Evolutionary conservation across 2,888 invertebrate genomes (phyloP).

Genomic region (Drosophila recens): DNA sequence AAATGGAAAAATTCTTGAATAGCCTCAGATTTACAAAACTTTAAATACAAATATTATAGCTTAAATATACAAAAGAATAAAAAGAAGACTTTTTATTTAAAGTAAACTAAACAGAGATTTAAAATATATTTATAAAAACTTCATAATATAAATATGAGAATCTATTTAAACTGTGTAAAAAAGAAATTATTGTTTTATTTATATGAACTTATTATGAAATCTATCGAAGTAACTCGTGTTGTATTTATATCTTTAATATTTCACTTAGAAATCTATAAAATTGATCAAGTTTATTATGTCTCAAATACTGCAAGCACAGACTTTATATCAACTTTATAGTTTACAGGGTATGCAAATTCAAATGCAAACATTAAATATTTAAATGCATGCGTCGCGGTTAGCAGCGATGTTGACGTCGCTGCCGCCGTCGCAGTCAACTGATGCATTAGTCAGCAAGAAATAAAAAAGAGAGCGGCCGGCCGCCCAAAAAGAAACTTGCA

Average conservation of each 20-base stretch:
- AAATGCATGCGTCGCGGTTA: slow-evolving; percentile 63
- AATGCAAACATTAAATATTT: slow-evolving; percentile 48
- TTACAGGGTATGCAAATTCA: slow-evolving; percentile 23
- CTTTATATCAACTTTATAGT: background rate
- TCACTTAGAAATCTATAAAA: too few species aligned
- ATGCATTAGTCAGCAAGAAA: slow-evolving; percentile 69
- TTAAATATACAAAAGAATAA: too few species aligned
- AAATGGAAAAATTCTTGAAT: background rate
- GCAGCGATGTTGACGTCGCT: slow-evolving; percentile 23
- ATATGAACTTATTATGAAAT: too few species aligned
- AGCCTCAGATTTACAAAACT: background rate
- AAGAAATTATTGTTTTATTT: too few species aligned
- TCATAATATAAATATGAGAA: background rate
- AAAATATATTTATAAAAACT: too few species aligned
- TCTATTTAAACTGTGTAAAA: background rate
- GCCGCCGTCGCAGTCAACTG: slow-evolving; percentile 24
- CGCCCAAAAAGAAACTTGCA: slow-evolving; percentile 75
- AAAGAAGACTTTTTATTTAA: background rate
- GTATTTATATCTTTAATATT: too few species aligned
- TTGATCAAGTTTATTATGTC: too few species aligned
- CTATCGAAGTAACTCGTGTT: too few species aligned
- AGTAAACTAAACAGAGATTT: too few species aligned
- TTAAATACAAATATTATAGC: background rate
- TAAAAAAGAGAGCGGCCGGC: slow-evolving; percentile 51
- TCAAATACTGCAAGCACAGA: background rate